Percentiles rank a stretch among this genome's conserved stretches.
These are phyloP conservation scores for Leucoptera coffeella DNA, from an alignment of 2,888 invertebrate species.

Conservation along the genomic window DNA sequence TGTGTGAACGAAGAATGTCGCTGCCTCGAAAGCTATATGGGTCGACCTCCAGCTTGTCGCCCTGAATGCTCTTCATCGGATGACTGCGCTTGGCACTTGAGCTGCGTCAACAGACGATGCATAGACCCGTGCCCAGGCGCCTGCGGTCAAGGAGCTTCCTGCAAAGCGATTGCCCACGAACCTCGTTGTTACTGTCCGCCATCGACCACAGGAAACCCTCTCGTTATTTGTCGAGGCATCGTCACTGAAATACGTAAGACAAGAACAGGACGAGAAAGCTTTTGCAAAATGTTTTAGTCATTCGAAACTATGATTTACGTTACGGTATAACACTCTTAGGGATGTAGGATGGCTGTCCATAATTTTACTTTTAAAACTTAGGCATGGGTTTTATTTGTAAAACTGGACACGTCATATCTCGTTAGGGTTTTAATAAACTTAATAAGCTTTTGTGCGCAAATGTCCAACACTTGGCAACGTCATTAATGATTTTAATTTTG, in stretches of 20 bases:
- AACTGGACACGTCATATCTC: conserved; percentile 18
- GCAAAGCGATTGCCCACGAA: conserved; percentile 64
- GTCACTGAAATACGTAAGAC: conserved; percentile 44
- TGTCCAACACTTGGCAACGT: too few relatives aligned
- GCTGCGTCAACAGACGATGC: conserved; percentile 67
- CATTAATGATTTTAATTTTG: conserved; percentile 1
- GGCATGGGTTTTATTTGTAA: conserved; percentile 50
- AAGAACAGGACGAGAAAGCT: too few relatives aligned
- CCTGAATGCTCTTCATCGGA: conserved; percentile 67
- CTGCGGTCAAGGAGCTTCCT: conserved; percentile 67
- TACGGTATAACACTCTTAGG: conserved; percentile 6
- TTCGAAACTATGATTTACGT: conserved; percentile 1
- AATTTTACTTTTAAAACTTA: conserved; percentile 46
- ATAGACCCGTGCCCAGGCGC: conserved; percentile 69
- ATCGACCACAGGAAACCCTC: conserved; percentile 69
- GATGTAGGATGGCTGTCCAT: conserved; percentile 7
- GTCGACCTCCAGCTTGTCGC: conserved; percentile 68
- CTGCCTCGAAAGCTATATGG: conserved; percentile 61
- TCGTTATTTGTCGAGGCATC: conserved; percentile 57
- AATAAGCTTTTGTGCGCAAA: too few relatives aligned
- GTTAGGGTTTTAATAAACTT: background rate
- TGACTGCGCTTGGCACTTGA: conserved; percentile 63
- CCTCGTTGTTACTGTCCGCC: conserved; percentile 64
- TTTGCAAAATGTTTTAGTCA: too few relatives aligned
- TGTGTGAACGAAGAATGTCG: conserved; percentile 65